These are phyloP conservation scores for Psittacara wagleri DNA, from an alignment of 2,113 vertebrate species.

Conservation along the genomic window DNA sequence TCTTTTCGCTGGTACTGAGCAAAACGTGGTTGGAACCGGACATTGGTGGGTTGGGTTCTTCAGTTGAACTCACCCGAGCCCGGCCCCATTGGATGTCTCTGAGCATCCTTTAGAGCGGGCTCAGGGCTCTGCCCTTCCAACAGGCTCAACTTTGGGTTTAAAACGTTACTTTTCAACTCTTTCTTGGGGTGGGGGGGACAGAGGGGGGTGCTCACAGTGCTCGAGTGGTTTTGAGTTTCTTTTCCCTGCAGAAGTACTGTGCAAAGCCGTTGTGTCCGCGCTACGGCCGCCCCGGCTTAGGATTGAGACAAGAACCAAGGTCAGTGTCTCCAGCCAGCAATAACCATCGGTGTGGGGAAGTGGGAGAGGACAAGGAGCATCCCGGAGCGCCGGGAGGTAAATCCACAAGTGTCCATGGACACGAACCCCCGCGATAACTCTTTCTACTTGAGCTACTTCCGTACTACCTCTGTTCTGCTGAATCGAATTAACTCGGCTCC, in stretches of 20 bases:
- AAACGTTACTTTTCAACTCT: background rate
- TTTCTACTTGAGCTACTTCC: conserved; percentile 59
- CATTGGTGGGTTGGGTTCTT: background rate
- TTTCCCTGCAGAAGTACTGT: background rate
- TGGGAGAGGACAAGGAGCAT: background rate
- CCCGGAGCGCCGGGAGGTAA: background rate
- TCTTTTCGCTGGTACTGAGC: background rate
- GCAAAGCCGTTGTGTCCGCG: background rate
- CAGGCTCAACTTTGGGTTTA: background rate
- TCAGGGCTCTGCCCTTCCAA: background rate
- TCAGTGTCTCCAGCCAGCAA: background rate
- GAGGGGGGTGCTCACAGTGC: background rate
- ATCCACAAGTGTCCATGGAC: background rate
- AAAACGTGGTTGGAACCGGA: background rate
- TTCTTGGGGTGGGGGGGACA: background rate
- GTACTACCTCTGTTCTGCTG: conserved; percentile 72
- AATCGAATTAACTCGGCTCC: conserved; percentile 71
- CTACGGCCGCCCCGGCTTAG: background rate
- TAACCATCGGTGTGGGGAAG: background rate
- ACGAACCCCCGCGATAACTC: background rate
- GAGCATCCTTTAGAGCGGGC: background rate
- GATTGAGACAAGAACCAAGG: background rate
- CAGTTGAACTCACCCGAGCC: background rate
- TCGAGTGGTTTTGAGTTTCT: background rate
- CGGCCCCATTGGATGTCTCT: rapidly evolving